Conservation (phyloP, 2,888 invertebrate genomes). For the Luperina nickerlii region DNA sequence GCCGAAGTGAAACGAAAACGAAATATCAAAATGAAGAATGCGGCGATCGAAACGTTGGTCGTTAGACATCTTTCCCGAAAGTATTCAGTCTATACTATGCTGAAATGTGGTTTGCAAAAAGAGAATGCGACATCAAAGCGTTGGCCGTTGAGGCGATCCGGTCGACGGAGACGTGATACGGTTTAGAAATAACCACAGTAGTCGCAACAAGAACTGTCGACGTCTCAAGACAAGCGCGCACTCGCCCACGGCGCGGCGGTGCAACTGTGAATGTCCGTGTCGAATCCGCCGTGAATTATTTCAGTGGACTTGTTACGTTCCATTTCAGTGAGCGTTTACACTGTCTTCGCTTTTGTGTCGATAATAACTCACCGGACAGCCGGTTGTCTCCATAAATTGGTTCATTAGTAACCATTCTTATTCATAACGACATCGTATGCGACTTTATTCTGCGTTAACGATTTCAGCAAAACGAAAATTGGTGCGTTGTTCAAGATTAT, state of each 20-base stretch:
- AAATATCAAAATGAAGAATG: constrained; percentile 75
- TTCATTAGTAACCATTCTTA: constrained; percentile 80
- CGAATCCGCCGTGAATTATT: constrained; percentile 87
- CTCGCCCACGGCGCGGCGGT: constrained; percentile 80
- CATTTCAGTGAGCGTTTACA: constrained; percentile 81
- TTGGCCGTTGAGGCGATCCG: constrained; percentile 80
- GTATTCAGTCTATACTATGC: constrained; percentile 79
- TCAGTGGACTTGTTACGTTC: constrained; percentile 82
- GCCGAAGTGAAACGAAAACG: constrained; percentile 63
- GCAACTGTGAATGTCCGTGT: constrained; percentile 80
- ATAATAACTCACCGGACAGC: constrained; percentile 80
- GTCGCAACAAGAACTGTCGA: constrained; percentile 76
- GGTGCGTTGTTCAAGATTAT: constrained; percentile 42
- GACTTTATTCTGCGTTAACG: constrained; percentile 61
- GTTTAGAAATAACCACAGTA: constrained; percentile 85
- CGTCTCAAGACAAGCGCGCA: constrained; percentile 77
- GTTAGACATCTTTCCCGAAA: constrained; percentile 86
- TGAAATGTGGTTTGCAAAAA: constrained; percentile 89
- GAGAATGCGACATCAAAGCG: constrained; percentile 89
- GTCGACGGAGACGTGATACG: constrained; percentile 85
- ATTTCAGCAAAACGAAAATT: constrained; percentile 57
- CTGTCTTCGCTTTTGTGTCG: constrained; percentile 80
- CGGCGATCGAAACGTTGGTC: constrained; percentile 70
- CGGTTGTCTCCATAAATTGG: constrained; percentile 82
- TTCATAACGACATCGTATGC: constrained; percentile 73